Base-by-base conservation (phyloP, 23 tunicate genomes). In the Diplosoma virens region DNA sequence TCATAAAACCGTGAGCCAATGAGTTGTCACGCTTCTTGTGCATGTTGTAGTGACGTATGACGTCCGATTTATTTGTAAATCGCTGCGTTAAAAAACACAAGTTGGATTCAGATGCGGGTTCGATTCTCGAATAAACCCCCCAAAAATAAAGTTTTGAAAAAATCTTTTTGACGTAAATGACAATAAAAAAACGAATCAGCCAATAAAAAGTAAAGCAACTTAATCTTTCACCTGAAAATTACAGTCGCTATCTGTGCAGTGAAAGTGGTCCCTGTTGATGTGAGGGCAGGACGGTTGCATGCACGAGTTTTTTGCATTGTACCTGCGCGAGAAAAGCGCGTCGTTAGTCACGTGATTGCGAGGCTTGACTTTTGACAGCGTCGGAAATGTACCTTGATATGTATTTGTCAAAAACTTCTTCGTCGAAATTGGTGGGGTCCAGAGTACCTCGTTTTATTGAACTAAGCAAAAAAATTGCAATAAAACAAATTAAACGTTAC, bases 11-110 rank as follows among this genome's bases (percentile, higher is more conserved):
- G 47, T 91, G 97, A 7, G 87, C 86, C 22, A 91, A 71, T 7
- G 91, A 85, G 59, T 91, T 91, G 67, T 91, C 97, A 25, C 97
- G 74, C 65, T 91, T 91, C 79, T 91, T 91, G 75, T 91, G 97
- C 97, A 91, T 91, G 67, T 91, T 91, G 82, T 91, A 91, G 85
- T 91, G 97, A 18, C 97, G 71, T 32, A 81, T 91, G 9, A 91
- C 97, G 53, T 91, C 97, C 1, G 97, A 83, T 69, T 91, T 91
- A 78, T 91, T 91, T 22, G 97, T 91, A 33, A 91, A 91, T 22
- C 97, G 64, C 97, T 90, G 85, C 32, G 29, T 56, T 18, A 68
- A 30, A 59, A 29, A n/a, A n/a, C n/a, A n/a, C n/a, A n/a, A 28
- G 7, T 11, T 11, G 52, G 18, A 24, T 25, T 66, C 7, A 18